Evolutionary conservation across 2,888 invertebrate genomes (phyloP), one percentile per base, ranked within the genome.

Genomic region (Plebejus anna): DNA sequence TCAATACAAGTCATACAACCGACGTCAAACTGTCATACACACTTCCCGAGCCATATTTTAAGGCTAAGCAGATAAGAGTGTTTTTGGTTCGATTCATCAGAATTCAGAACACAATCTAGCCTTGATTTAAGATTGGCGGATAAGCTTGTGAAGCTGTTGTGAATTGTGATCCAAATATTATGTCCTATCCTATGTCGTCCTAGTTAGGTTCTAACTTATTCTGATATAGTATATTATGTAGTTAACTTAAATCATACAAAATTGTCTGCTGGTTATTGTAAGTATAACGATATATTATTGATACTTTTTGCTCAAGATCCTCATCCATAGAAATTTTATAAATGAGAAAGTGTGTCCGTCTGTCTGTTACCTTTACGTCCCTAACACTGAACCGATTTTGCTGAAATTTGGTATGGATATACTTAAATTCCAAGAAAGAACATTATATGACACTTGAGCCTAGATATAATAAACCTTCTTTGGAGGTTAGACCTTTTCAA

Each of bases 1-100:
- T 61, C 59, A 59, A 59, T 22, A 59, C 57, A 57, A 57, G 57
- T n/a, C 57, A 57, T 57, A 57, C n/a, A 59, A 59, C 59, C 6
- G 9, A 32, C 66, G 66, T 66, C 66, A 66, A 66, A 13, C 66
- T 66, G 32, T 66, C 32, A 66, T 32, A 66, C 13, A 32, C 13
- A 32, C 61, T 32, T 13, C 61, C 61, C 66, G 5, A 66, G 32
- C 66, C 66, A 36, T 66, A 66, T 61, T 61, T 32, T 66, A 32
- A 5, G 32, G 4, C 32, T 32, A 11, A 32, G 32, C 11, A 28
- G 22, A 22, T 22, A 22, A 22, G 9, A 66, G 5, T 2, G 3
- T 28, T 61, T 66, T 66, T 36, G 66, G 66, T 13, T 66, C 9
- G 32, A 2, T 66, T 66, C 66, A 66, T 66, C 32, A 66, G 32